Evolutionary conservation across 2,113 vertebrate species (phyloP).

Genomic region (Neotragus moschatus): DNA sequence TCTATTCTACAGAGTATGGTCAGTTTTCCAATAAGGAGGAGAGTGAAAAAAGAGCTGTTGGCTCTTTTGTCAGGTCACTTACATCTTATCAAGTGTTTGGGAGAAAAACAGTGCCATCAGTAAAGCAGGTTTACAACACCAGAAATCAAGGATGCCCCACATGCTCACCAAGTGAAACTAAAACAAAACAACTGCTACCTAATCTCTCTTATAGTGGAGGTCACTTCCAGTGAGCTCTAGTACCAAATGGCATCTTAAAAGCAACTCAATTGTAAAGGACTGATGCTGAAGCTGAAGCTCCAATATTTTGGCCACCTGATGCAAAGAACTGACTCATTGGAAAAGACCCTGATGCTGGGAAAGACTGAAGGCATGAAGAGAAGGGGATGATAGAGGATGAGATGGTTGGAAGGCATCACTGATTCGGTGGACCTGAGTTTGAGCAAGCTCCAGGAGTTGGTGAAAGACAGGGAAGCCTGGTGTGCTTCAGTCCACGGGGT

Average conservation of each 20-base stretch:
- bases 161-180: neutral
- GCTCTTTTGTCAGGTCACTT: neutral
- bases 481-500: neutral
- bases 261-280: neutral
- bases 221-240: neutral
- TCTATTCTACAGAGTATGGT: neutral
- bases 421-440: neutral
- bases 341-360: neutral
- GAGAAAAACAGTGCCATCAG: neutral
- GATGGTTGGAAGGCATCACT: neutral
- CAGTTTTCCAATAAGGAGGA: neutral
- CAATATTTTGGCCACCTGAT: neutral
- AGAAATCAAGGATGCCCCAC: neutral
- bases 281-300: neutral
- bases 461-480: neutral
- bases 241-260: neutral
- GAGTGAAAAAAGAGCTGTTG: neutral
- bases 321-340: neutral
- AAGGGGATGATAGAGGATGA: neutral
- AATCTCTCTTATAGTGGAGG: neutral
- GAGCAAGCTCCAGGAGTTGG: neutral
- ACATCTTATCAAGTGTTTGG: neutral
- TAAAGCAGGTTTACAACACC: neutral
- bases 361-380: neutral
- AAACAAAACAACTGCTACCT: neutral